Conservation (phyloP, 2,113 vertebrate genomes). For the Phaetusa simplex region DNA sequence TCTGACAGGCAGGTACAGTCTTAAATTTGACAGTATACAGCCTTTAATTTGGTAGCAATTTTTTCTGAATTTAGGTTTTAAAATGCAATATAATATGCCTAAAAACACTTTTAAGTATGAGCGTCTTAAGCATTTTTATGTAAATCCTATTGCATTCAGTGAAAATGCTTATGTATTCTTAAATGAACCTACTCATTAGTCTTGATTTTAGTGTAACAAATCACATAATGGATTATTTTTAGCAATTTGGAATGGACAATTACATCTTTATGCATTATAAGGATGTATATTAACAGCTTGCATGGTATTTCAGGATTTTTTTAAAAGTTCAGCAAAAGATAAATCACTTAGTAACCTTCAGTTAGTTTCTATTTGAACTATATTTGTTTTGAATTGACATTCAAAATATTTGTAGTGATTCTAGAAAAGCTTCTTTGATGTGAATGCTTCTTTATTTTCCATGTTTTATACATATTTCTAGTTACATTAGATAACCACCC, state of each 20-base stretch:
- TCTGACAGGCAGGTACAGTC: neutral
- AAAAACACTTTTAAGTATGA: neutral
- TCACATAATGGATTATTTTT: neutral
- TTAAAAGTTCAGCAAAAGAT: neutral
- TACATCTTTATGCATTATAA: neutral
- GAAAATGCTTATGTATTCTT: neutral
- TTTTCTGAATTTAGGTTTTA: neutral
- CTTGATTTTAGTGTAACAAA: neutral
- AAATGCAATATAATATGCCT: neutral
- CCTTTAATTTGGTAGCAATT: neutral
- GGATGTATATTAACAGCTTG: neutral
- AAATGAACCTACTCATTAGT: neutral
- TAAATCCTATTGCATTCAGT: neutral
- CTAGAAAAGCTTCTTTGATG: conserved; percentile 5
- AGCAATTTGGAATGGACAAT: neutral
- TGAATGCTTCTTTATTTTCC: conserved; percentile 16
- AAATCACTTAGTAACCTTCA: neutral
- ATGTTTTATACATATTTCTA: neutral
- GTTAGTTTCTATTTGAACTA: neutral
- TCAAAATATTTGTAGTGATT: neutral
- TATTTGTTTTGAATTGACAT: neutral
- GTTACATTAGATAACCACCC: neutral
- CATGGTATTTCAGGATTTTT: neutral
- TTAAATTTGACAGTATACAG: neutral
- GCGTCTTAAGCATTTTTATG: neutral